Evolutionary conservation across 2,113 vertebrate species (phyloP).

Genomic region (Gymnogyps californianus): DNA sequence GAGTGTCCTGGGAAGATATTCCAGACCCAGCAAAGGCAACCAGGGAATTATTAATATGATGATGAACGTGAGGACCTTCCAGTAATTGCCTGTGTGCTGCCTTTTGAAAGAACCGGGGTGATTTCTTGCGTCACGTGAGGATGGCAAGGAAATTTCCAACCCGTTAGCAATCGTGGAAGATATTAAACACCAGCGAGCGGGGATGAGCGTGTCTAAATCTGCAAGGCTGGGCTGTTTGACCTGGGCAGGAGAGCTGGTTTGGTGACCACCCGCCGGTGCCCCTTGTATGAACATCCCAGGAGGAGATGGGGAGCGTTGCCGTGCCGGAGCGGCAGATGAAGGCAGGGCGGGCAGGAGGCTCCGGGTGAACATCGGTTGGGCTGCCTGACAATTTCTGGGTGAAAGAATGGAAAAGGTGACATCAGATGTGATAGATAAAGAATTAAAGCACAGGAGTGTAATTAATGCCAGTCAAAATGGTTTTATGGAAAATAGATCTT

Average conservation of each 20-base stretch:
- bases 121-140: neutral
- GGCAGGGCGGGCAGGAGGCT: neutral
- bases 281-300: neutral
- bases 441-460: neutral
- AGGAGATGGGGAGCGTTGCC: neutral
- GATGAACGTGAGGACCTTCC: neutral
- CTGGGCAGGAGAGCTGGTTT: neutral
- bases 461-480: neutral
- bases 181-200: neutral
- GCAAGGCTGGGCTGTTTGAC: too few species aligned
- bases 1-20: neutral
- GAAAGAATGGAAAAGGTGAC: neutral
- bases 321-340: neutral
- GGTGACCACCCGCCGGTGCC: neutral
- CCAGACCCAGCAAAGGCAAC: neutral
- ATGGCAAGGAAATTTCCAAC: neutral
- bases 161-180: too few species aligned
- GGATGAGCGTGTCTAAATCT: neutral
- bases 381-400: neutral
- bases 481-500: neutral
- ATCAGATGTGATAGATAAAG: neutral
- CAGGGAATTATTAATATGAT: neutral
- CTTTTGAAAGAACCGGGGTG: neutral
- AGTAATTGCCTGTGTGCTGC: neutral
- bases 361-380: neutral